Evolutionary conservation across 1,140 invertebrate genomes (phyloP).

Genomic region (Hesperophylax magnus): DNA sequence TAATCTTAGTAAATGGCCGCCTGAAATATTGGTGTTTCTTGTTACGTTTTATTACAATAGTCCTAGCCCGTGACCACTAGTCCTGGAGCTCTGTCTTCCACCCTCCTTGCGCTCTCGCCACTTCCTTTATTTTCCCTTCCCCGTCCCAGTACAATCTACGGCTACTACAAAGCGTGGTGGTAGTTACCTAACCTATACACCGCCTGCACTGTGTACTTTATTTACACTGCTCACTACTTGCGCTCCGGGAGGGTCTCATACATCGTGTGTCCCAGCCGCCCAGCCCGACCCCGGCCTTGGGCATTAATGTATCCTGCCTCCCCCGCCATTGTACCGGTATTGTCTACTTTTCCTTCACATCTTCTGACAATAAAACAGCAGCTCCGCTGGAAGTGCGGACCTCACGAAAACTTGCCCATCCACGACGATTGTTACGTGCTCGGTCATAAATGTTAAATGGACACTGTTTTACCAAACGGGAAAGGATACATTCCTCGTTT

Average conservation of each 20-base stretch:
- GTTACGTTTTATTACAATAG: neutral
- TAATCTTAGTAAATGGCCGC: neutral
- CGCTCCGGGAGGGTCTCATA: neutral
- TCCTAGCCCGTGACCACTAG: slow-evolving; percentile 6
- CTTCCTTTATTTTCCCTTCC: slow-evolving; percentile 16
- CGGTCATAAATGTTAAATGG: neutral
- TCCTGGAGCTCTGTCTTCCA: neutral
- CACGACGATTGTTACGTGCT: neutral
- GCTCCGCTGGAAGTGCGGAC: neutral
- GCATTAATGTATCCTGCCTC: neutral
- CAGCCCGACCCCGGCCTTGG: no score
- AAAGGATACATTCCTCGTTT: neutral
- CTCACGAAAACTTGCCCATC: slow-evolving; percentile 1
- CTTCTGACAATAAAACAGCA: slow-evolving; percentile 23
- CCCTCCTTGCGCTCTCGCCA: neutral
- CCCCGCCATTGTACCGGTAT: no score
- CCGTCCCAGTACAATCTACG: neutral
- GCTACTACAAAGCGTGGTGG: no score
- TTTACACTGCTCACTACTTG: neutral
- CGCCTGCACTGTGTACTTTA: no score
- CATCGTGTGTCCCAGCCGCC: neutral
- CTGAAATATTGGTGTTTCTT: neutral
- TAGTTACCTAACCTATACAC: no score
- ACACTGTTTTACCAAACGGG: neutral
- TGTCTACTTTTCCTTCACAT: neutral